Base-by-base conservation (phyloP, 1,140 invertebrate species). In the Heterodera schachtii region DNA sequence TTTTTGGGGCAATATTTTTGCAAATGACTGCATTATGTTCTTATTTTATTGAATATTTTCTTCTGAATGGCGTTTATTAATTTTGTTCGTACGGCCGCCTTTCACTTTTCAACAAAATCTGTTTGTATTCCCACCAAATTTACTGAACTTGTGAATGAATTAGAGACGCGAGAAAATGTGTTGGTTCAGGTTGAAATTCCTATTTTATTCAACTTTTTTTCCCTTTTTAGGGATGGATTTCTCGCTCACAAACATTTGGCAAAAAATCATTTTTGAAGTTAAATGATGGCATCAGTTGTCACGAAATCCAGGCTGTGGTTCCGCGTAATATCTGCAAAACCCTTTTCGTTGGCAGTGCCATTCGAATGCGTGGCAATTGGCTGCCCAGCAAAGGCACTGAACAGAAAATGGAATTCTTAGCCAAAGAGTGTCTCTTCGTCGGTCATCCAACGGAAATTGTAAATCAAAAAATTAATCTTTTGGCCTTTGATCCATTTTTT, bases 401-500 rank as follows among this genome's bases (percentile, higher is more conserved):
- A 71, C 87, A 88, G 73, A 80, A 57, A 44, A 84, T 79, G 83
- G 87, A 88, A 75, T 79, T 88, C 7, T 57, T 85, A 43, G 87
- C 85, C 7, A 69, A 81, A 9, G 11, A 85, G 67, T 80, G 83
- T 43, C 57, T 21, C 43, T 49, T 86, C 19, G 41, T 81, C 64
- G 76, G 76, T n/a, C 66, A 52, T 2, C 75, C 82, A 49, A 70
- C 75, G 1, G 64, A 73, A 47, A 57, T 75, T 60, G 87, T 85
- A 75, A 47, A 79, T 67, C 8, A 46, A 52, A 47, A 57, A 31
- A n/a, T 52, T 52, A 19, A 7, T 69, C 52, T 31, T 16, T 11
- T 43, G 67, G 67, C 21, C 21, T 5, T 86, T 7, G 52, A 83
- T 75, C 69, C 70, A 73, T 81, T 49, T 70, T 86, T 44, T 49